Evolutionary conservation across 2,113 vertebrate species (phyloP).

Genomic region (Dipodomys ordii): DNA sequence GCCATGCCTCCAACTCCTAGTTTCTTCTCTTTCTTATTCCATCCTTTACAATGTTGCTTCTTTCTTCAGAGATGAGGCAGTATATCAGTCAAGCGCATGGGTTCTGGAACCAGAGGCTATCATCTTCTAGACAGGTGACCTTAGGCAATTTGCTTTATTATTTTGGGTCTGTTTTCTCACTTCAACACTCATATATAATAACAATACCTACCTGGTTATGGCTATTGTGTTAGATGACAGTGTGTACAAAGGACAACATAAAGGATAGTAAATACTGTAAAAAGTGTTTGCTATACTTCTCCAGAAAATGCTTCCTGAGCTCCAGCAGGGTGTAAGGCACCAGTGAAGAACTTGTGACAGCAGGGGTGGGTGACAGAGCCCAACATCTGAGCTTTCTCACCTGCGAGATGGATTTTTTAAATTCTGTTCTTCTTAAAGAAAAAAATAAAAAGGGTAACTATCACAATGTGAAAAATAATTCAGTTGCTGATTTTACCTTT

Average conservation of each 20-base stretch:
- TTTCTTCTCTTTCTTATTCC: neutral
- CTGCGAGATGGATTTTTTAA: neutral
- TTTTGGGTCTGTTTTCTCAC: neutral
- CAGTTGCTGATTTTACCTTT: neutral
- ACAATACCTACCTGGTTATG: neutral
- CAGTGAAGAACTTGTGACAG: neutral
- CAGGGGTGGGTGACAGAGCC: neutral
- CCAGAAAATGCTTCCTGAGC: slow-evolving; percentile 9
- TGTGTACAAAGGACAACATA: neutral
- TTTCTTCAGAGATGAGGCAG: neutral
- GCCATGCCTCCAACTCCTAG: too few relatives aligned
- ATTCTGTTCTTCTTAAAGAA: neutral
- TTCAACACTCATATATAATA: neutral
- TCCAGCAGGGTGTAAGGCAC: neutral
- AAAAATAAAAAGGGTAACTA: neutral
- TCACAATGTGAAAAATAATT: slow-evolving; percentile 46
- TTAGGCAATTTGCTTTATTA: neutral
- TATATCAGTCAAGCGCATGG: neutral
- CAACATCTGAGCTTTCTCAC: neutral
- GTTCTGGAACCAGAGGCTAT: neutral
- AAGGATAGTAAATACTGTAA: neutral
- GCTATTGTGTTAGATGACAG: neutral
- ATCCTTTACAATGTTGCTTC: neutral
- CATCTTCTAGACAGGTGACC: neutral
- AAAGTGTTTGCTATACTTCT: neutral